Conservation (phyloP, 2,113 vertebrate species). For the Nothoprocta pentlandii region DNA sequence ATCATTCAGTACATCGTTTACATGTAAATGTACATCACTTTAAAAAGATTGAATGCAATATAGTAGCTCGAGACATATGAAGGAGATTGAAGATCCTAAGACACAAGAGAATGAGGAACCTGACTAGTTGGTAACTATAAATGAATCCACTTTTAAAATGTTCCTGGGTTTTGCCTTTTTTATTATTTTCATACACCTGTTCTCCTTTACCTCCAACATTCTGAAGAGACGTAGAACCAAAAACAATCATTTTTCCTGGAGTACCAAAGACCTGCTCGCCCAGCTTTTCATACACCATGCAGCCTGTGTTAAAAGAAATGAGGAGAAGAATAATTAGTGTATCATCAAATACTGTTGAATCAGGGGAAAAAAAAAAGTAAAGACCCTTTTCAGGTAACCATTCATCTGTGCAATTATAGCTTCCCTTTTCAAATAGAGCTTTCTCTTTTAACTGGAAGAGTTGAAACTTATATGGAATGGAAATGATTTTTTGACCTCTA, state of each 20-base stretch:
- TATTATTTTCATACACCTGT: background rate
- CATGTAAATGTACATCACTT: background rate
- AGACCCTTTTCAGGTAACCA: background rate
- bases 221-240: slow-evolving; percentile 83
- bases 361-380: background rate
- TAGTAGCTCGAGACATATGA: background rate
- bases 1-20: background rate
- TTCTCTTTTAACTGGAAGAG: background rate
- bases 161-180: background rate
- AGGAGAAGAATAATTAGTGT: slow-evolving; percentile 8
- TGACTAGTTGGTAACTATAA: background rate
- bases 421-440: background rate
- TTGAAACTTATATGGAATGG: background rate
- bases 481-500: slow-evolving; percentile 20
- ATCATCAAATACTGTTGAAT: background rate
- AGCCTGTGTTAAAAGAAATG: slow-evolving; percentile 69
- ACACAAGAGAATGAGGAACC: background rate
- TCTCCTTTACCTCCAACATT: slow-evolving; percentile 81
- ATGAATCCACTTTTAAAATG: background rate
- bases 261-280: slow-evolving; percentile 83
- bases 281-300: slow-evolving; percentile 85
- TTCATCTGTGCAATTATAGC: background rate
- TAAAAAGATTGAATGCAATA: background rate
- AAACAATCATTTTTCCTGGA: slow-evolving; percentile 81
- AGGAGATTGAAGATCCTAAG: background rate